Conservation (phyloP, 2,113 vertebrate species). For the Chaetops frenatus region DNA sequence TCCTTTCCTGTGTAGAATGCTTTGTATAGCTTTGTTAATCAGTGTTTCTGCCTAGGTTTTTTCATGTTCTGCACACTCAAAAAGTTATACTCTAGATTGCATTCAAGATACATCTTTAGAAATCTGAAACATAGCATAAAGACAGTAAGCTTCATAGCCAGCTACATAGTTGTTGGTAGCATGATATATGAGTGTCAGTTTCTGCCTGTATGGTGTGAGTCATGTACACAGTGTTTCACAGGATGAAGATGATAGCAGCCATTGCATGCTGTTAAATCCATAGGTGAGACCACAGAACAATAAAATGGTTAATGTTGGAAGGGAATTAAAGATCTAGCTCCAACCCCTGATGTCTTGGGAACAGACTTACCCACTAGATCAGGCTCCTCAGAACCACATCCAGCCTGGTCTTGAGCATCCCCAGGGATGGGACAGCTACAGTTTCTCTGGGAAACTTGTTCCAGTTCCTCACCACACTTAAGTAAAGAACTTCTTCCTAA, state of each 20-base stretch:
- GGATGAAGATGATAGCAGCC: background rate
- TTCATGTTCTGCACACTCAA: background rate
- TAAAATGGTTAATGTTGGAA: background rate
- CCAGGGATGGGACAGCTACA: background rate
- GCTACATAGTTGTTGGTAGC: background rate
- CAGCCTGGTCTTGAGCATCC: background rate
- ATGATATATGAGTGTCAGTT: background rate
- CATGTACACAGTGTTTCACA: background rate
- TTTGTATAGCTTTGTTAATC: background rate
- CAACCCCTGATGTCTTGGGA: rapidly evolving
- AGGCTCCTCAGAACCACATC: background rate
- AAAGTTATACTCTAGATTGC: conserved; percentile 13
- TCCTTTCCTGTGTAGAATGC: background rate
- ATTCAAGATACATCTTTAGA: conserved; percentile 3
- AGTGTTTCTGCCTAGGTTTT: background rate
- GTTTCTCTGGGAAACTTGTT: background rate
- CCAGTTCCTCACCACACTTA: background rate
- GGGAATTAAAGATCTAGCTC: background rate
- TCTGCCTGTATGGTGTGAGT: background rate
- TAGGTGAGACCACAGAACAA: background rate
- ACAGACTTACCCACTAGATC: rapidly evolving
- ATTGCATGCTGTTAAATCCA: background rate
- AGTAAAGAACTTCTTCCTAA: background rate
- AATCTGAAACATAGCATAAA: background rate
- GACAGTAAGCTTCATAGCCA: background rate